These are phyloP conservation scores for Eretmodus cyanostictus DNA, from an alignment of 2,113 vertebrate species.

Conservation along the genomic window DNA sequence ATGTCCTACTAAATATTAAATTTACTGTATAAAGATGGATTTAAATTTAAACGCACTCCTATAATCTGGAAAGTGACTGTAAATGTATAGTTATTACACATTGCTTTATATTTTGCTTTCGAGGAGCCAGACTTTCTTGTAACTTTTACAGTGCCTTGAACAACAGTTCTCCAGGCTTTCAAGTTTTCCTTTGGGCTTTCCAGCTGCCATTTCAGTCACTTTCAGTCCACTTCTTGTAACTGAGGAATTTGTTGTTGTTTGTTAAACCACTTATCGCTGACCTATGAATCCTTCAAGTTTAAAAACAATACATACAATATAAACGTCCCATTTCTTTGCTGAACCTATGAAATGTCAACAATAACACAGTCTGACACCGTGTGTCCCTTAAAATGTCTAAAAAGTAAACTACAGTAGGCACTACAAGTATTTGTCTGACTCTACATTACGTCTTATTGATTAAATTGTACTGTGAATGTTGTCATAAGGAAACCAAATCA, in stretches of 20 bases:
- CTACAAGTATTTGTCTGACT: not conserved
- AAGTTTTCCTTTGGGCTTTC: not conserved
- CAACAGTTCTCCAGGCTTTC: not conserved
- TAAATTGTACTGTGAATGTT: not conserved
- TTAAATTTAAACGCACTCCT: fast-evolving
- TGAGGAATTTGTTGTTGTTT: not conserved
- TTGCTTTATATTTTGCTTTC: not conserved
- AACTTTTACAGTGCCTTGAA: not conserved
- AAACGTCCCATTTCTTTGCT: not conserved
- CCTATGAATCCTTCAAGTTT: not conserved
- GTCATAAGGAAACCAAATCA: not conserved
- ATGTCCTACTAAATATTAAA: not conserved
- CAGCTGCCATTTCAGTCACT: not conserved
- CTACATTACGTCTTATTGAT: not conserved
- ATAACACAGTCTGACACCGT: not conserved
- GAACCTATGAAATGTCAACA: not conserved
- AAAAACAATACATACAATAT: not conserved
- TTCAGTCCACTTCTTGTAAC: not conserved
- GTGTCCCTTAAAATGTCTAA: not conserved
- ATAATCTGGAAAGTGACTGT: not conserved
- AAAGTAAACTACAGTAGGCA: fast-evolving
- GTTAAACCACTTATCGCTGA: not conserved
- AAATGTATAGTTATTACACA: not conserved
- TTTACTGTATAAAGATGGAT: not conserved
- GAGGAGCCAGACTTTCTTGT: not conserved